Base-by-base conservation (phyloP, 1,140 invertebrate genomes). In the Armadillidium nasatum region DNA sequence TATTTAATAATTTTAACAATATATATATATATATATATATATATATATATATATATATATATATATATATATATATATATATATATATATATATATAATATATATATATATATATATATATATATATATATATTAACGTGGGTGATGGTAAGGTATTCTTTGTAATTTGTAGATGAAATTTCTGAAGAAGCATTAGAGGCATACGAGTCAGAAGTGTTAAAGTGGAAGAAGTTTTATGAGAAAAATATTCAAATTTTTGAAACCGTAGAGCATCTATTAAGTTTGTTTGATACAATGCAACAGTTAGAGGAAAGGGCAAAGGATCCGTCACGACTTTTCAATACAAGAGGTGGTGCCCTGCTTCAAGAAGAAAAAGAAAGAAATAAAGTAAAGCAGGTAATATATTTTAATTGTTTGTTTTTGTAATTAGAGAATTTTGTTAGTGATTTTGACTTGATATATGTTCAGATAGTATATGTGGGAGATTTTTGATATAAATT, bases 341-440 rank as follows among this genome's bases (percentile, higher is more conserved):
- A 93, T 76, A 94, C 95, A 85, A 88, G 94, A 67, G 93, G 93
- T 7, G 93, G 93, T 0, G 90, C 92, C 79, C 85, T 96, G 10
- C 84, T 96, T 0, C 87, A 88, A 43, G 93, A 95, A 83, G 94
- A 95, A 84, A 93, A 91, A 81, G 91, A 93, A 81, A 86, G 93
- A 10, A 95, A 93, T 82, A 88, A 90, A 15, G 85, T 89, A 0
- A 89, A 87, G 66, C 91, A 90, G 83, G 87, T 87, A 80, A 76
- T 74, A n/a, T 76, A n/a, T n/a, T n/a, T n/a, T n/a, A n/a, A n/a
- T n/a, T n/a, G n/a, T n/a, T n/a, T n/a, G n/a, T n/a, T n/a, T n/a
- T n/a, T n/a, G n/a, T n/a, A n/a, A n/a, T n/a, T n/a, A n/a, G n/a
- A n/a, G n/a, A n/a, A n/a, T n/a, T n/a, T n/a, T n/a, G n/a, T n/a